These are phyloP conservation scores for Epinephelus malabaricus DNA, from an alignment of 2,797 vertebrate genomes.

Conservation along the genomic window DNA sequence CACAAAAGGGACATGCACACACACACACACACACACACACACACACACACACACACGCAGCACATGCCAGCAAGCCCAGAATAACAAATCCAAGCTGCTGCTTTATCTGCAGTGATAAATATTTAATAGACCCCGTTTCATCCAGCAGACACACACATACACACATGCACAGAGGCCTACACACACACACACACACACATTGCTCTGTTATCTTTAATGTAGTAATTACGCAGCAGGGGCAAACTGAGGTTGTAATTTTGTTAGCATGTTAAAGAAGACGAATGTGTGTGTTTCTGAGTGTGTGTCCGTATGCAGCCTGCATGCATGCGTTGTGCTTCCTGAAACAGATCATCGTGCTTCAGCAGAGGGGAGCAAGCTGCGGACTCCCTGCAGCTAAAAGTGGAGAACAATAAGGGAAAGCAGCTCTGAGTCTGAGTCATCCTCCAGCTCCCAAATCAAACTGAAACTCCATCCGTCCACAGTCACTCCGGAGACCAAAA, in stretches of 20 bases:
- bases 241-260: conserved; percentile 57
- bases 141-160: conserved; percentile 40
- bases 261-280: conserved; percentile 60
- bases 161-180: conserved; percentile 3
- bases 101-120: conserved; percentile 80
- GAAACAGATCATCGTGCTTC: conserved; percentile 33
- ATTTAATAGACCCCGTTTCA: conserved; percentile 74
- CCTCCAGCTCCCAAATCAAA: conserved; percentile 46
- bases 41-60: neutral
- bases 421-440: conserved; percentile 46
- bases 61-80: conserved; percentile 30
- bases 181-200: conserved; percentile 13
- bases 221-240: conserved; percentile 67
- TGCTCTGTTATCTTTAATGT: conserved; percentile 56
- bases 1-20: conserved; percentile 4
- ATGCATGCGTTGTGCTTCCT: conserved; percentile 24
- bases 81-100: conserved; percentile 64
- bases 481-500: conserved; percentile 31
- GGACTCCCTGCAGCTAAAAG: conserved; percentile 35
- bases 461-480: conserved; percentile 40
- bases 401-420: conserved; percentile 29
- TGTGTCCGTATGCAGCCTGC: neutral
- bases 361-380: conserved; percentile 24
- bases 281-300: conserved; percentile 19
- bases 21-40: neutral